phyloP scores from a whole-genome alignment of 2,113 vertebrate species.

The Columba livia region DNA sequence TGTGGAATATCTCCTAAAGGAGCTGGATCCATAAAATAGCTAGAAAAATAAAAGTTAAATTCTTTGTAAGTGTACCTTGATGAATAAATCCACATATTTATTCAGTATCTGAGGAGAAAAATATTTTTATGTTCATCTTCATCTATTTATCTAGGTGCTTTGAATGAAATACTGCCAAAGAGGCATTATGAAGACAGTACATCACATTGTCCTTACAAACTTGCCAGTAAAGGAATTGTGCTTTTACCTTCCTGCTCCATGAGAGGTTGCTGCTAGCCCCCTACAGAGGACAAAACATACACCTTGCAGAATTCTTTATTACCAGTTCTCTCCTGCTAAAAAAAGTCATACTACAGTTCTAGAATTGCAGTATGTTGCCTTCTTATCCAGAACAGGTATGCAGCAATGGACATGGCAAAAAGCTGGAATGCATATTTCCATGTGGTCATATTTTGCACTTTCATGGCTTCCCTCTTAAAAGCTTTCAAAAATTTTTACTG shows the following conservation, averaged over 20 bases:
- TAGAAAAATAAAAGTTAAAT: background rate
- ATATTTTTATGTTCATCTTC: background rate
- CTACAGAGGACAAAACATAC: background rate
- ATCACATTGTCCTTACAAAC: background rate
- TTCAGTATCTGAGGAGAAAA: background rate
- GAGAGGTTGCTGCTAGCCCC: background rate
- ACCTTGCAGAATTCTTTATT: background rate
- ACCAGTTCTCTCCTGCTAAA: background rate
- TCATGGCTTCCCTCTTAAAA: background rate
- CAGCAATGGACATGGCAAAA: background rate
- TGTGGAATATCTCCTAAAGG: background rate
- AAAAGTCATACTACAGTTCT: background rate
- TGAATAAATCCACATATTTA: background rate
- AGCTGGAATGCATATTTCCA: background rate
- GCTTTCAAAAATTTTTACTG: background rate
- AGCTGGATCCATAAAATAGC: background rate
- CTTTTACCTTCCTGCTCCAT: background rate
- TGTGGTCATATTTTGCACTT: background rate
- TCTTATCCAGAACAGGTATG: background rate
- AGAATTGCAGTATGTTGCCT: background rate
- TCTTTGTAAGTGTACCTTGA: background rate
- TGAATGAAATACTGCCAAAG: background rate
- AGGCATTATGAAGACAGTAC: background rate
- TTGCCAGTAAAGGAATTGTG: background rate
- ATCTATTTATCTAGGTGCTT: background rate